Conservation (phyloP, 2,888 invertebrate species). For the Aphodius sticticus region DNA sequence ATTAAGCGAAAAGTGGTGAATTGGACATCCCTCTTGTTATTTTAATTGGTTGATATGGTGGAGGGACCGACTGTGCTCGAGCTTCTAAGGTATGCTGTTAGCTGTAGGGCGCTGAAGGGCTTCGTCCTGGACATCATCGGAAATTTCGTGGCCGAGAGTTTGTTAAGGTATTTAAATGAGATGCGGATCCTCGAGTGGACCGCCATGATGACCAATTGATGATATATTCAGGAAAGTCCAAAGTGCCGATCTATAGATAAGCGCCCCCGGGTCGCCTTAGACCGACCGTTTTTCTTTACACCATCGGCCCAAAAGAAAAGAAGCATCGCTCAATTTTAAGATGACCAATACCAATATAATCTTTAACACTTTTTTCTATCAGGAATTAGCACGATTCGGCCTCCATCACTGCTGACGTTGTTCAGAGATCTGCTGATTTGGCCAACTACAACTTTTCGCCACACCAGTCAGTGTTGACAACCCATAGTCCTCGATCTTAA, state of each 20-base stretch:
- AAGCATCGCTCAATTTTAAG: no score
- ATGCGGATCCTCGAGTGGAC: constrained; percentile 10
- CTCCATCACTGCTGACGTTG: no score
- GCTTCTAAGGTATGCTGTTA: not conserved
- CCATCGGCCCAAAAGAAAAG: no score
- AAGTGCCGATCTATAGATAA: constrained; percentile 10
- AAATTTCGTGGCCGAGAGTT: constrained; percentile 12
- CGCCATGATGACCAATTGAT: not conserved
- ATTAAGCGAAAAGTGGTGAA: not conserved
- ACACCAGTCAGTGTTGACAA: no score
- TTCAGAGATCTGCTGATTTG: no score
- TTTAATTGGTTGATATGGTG: not conserved
- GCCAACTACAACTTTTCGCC: no score
- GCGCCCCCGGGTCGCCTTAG: not conserved
- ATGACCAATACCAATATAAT: no score
- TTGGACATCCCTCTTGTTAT: not conserved
- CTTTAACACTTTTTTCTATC: no score
- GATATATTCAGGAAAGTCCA: not conserved
- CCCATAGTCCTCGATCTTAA: no score
- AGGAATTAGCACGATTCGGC: no score
- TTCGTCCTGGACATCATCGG: constrained; percentile 11
- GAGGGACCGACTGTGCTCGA: not conserved
- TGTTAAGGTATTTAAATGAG: constrained; percentile 26
- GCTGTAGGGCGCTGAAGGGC: constrained; percentile 8
- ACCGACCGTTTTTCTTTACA: not conserved